A percentile compares a stretch with the other conserved stretches of the same genome.
Conservation (phyloP, 2,797 vertebrate genomes). For the Coendou prehensilis region DNA sequence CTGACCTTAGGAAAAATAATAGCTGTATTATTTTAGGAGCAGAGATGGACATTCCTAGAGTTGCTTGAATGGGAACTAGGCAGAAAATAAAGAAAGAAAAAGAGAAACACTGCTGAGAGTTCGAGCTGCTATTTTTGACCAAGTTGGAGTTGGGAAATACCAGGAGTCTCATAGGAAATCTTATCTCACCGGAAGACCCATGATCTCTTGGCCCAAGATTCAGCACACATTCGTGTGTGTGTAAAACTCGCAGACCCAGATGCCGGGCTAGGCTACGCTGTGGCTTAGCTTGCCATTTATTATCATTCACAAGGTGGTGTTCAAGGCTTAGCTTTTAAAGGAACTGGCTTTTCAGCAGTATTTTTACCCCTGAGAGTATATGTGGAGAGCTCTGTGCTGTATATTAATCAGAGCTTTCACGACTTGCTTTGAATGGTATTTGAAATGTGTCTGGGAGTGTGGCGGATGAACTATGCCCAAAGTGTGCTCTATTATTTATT, state of each 20-base stretch:
- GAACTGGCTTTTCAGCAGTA: slow-evolving; percentile 81
- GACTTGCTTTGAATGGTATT: slow-evolving; percentile 68
- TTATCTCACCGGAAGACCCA: not conserved
- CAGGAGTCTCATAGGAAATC: slow-evolving; percentile 59
- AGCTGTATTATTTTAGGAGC: slow-evolving; percentile 34
- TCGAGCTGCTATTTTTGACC: slow-evolving; percentile 56
- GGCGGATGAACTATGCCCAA: slow-evolving; percentile 68
- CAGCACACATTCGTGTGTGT: not conserved
- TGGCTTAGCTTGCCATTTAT: slow-evolving; percentile 64
- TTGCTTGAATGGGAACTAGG: slow-evolving; percentile 22
- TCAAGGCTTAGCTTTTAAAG: slow-evolving; percentile 73
- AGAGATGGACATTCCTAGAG: not conserved
- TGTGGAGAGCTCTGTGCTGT: slow-evolving; percentile 72
- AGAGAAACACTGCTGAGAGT: not conserved
- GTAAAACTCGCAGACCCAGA: not conserved
- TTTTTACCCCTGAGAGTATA: slow-evolving; percentile 76
- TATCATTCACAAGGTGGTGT: slow-evolving; percentile 78
- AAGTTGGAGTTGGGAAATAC: slow-evolving; percentile 48
- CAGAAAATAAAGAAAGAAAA: not conserved
- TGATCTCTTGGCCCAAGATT: not conserved
- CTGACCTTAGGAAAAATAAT: slow-evolving; percentile 52
- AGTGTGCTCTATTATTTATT: slow-evolving; percentile 75
- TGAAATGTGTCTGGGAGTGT: slow-evolving; percentile 45
- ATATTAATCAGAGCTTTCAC: slow-evolving; percentile 77
- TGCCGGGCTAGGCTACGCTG: not conserved